These are phyloP conservation scores for Tipula unca DNA, from an alignment of 2,888 invertebrate species.

Conservation along the genomic window DNA sequence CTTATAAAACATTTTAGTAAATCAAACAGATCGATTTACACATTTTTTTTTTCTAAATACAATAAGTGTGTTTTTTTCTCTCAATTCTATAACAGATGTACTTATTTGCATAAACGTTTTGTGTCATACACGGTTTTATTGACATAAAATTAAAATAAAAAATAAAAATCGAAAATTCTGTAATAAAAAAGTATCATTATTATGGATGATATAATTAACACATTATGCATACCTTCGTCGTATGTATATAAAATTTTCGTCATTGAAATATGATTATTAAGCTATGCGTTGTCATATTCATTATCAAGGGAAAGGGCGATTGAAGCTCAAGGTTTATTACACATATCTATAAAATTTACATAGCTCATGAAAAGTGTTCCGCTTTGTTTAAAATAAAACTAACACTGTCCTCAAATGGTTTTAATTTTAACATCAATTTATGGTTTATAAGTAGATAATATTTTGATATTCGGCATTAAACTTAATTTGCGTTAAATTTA, in stretches of 20 bases:
- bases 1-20: slow-evolving; percentile 14
- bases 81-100: background rate
- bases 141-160: background rate
- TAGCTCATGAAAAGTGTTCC: too few species aligned
- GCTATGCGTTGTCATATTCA: background rate
- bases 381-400: too few species aligned
- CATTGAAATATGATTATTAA: background rate
- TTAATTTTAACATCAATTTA: too few species aligned
- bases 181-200: background rate
- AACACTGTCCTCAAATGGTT: too few species aligned
- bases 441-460: too few species aligned
- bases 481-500: too few species aligned
- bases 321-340: background rate
- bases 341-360: too few species aligned
- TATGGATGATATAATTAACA: background rate
- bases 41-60: background rate
- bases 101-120: background rate
- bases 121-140: background rate
- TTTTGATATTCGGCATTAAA: too few species aligned
- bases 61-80: background rate
- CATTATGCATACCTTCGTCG: background rate
- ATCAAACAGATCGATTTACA: slow-evolving; percentile 8
- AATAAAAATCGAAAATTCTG: background rate
- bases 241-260: background rate
- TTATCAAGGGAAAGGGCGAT: background rate